Conservation (phyloP, 1,140 invertebrate genomes). For the Zaprionus lachaisei region DNA sequence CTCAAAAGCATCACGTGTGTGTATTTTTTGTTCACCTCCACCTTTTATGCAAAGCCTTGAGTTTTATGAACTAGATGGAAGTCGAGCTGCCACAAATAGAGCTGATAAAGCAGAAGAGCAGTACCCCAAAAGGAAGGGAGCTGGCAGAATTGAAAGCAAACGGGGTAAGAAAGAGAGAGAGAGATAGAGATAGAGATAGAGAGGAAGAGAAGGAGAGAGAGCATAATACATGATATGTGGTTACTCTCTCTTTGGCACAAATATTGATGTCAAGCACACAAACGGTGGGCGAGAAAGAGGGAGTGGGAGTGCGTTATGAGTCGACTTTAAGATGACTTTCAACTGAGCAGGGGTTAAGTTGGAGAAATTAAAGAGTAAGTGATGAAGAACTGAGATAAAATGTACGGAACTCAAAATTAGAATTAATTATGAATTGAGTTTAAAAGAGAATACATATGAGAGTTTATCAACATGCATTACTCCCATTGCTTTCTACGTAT, state of each 20-base stretch:
- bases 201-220: background rate
- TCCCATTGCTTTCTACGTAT: no score
- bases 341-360: background rate
- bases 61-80: slow-evolving; percentile 25
- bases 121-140: background rate
- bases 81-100: background rate
- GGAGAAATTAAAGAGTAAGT: background rate
- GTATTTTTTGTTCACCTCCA: slow-evolving; percentile 1
- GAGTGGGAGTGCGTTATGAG: background rate
- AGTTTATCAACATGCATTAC: no score
- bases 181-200: background rate
- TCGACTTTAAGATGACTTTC: background rate
- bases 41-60: slow-evolving; percentile 7
- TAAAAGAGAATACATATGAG: no score
- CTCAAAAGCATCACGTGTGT: slow-evolving; percentile 14
- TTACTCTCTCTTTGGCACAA: slow-evolving; percentile 1
- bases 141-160: background rate
- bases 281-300: background rate
- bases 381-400: no score
- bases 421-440: no score
- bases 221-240: background rate
- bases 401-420: no score
- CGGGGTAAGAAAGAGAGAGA: background rate
- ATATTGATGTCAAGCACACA: slow-evolving; percentile 7
- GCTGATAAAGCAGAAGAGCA: slow-evolving; percentile 1